phyloP scores from a whole-genome alignment of 35 echinoderm and acorn worm species.

The Chiridota heheva region DNA sequence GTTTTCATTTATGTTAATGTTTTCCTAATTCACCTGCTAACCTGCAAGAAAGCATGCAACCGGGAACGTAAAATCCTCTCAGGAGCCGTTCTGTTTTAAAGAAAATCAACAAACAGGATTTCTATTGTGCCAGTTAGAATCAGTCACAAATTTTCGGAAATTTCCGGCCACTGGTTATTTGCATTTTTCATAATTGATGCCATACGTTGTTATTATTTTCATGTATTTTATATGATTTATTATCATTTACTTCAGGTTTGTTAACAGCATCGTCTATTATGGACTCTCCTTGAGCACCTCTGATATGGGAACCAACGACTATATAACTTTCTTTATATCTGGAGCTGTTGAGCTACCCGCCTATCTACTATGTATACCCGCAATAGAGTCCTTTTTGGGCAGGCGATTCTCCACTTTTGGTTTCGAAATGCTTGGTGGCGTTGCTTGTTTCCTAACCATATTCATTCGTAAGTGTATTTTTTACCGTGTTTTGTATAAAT shows the following conservation, averaged over 20 bases:
- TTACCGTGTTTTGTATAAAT: too few relatives aligned
- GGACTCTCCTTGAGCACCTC: slow-evolving; percentile 73
- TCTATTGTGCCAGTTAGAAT: too few relatives aligned
- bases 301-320: slow-evolving; percentile 57
- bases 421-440: slow-evolving; percentile 51
- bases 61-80: too few relatives aligned
- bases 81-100: too few relatives aligned
- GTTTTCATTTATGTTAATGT: too few relatives aligned
- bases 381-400: slow-evolving; percentile 49
- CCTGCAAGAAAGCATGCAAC: too few relatives aligned
- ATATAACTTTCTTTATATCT: slow-evolving; percentile 68
- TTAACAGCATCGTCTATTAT: slow-evolving; percentile 78
- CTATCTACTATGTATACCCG: slow-evolving; percentile 17
- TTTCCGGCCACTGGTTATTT: neutral
- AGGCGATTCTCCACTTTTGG: slow-evolving; percentile 36
- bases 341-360: slow-evolving; percentile 85
- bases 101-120: too few relatives aligned
- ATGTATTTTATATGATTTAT: neutral
- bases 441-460: slow-evolving; percentile 47
- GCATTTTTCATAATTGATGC: neutral
- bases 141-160: neutral
- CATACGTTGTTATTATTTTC: neutral
- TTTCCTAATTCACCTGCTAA: too few relatives aligned
- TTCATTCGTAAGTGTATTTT: slow-evolving; percentile 57
- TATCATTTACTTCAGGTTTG: slow-evolving; percentile 36